Evolutionary conservation across 2,888 invertebrate species (phyloP), one percentile per base, ranked within the genome.

Genomic region (Oscheius myriophilus): DNA sequence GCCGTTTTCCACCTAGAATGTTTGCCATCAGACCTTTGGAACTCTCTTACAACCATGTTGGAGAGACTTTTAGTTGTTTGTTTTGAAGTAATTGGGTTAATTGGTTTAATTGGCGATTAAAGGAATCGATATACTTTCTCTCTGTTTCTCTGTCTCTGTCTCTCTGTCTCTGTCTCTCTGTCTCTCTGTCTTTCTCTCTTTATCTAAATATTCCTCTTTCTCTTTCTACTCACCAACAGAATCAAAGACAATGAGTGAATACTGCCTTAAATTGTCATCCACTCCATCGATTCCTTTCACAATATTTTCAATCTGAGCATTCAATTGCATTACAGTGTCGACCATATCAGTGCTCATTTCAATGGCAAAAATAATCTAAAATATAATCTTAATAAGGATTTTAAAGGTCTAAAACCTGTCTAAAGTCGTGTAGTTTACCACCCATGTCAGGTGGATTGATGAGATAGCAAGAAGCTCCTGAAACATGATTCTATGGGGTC

Each of bases 391-490:
- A 33, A 1, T 6, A 39, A 33, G 1, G 33, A n/a, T 4, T 9
- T 57, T 41, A 55, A 33, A 25, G 26, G 18, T n/a, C 6, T 16
- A 16, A 18, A 21, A 57, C 58, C 58, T 61, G 61, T 49, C 61
- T 6, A 49, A 61, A 61, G 39, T 46, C 61, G 18, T 61, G 61
- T 26, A 61, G 49, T 25, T 58, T 58, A 6, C 58, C 58, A 12
- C 58, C 58, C 58, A 58, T 58, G 16, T 42, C 58, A 4, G 18
- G 18, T 2, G 58, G 41, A 21, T 58, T 58, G 14, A 58, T 7
- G 11, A 39, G 45, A 23, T 58, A 58, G n/a, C 58, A 58, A 1
- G n/a, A n/a, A n/a, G n/a, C n/a, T n/a, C n/a, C n/a, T n/a, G n/a
- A n/a, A n/a, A n/a, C n/a, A n/a, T n/a, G n/a, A n/a, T n/a, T n/a